Evolutionary conservation across 2,888 invertebrate genomes (phyloP).

Genomic region (Ischnura elegans): DNA sequence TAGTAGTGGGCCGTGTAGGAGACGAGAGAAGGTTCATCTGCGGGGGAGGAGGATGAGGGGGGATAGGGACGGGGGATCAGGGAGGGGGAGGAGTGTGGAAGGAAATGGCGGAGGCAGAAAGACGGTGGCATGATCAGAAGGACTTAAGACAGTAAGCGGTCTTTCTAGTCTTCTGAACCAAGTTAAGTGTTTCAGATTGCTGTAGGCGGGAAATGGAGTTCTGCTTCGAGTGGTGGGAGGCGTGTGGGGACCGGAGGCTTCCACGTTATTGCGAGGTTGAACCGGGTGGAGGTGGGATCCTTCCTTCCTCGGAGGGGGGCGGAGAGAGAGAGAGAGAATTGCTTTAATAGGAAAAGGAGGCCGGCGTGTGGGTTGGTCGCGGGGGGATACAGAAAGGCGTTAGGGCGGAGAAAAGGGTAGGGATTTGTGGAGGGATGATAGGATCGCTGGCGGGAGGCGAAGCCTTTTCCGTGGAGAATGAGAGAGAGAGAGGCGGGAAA

Average conservation of each 20-base stretch:
- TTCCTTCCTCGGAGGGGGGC: neutral
- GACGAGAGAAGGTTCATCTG: neutral
- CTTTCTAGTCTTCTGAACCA: constrained; percentile 35
- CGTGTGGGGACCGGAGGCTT: neutral
- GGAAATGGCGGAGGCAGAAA: constrained; percentile 27
- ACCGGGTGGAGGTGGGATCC: neutral
- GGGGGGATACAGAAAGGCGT: constrained; percentile 59
- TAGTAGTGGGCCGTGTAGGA: neutral
- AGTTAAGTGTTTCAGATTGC: constrained; percentile 69
- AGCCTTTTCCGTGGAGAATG: neutral
- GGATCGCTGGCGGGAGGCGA: neutral
- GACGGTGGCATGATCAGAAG: constrained; percentile 28
- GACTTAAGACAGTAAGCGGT: constrained; percentile 38
- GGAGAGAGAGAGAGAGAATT: neutral
- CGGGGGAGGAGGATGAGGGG: neutral
- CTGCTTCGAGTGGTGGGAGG: neutral
- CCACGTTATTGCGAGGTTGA: neutral
- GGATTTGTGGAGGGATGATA: constrained; percentile 42
- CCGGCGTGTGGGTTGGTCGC: constrained; percentile 12
- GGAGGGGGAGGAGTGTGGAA: neutral
- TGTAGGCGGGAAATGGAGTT: constrained; percentile 68
- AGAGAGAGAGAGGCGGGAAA: neutral
- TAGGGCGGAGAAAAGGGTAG: constrained; percentile 61
- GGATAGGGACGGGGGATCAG: neutral
- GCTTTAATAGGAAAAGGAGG: constrained; percentile 57